Evolutionary conservation across 2,797 vertebrate species (phyloP).

Genomic region (Acanthiza pusilla): DNA sequence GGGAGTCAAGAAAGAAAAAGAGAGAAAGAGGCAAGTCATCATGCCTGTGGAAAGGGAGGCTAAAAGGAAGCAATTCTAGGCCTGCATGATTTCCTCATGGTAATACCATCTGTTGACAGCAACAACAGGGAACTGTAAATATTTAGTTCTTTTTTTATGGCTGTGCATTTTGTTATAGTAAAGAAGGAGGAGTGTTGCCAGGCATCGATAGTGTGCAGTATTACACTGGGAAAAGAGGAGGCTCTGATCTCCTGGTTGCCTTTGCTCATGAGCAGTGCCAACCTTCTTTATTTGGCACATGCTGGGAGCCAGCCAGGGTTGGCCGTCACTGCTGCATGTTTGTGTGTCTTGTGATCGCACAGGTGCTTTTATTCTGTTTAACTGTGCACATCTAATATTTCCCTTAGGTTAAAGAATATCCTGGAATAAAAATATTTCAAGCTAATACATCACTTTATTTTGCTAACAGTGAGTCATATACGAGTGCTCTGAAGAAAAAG

Average conservation of each 20-base stretch:
- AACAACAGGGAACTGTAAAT: not conserved
- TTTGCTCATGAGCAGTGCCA: not conserved
- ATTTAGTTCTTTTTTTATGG: not conserved
- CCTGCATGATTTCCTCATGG: not conserved
- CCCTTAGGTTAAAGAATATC: slow-evolving; percentile 84
- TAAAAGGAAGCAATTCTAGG: not conserved
- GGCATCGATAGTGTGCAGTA: not conserved
- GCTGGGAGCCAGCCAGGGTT: not conserved
- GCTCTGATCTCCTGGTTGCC: not conserved
- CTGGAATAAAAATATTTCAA: slow-evolving; percentile 97
- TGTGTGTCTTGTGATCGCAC: not conserved
- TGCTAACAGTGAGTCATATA: slow-evolving; percentile 91
- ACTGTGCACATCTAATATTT: not conserved
- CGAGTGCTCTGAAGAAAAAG: slow-evolving; percentile 86
- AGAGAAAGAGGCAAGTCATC: not conserved
- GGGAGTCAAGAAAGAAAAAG: not conserved
- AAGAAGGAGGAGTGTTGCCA: not conserved
- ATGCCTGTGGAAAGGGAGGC: not conserved
- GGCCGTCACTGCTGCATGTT: not conserved
- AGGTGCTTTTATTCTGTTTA: not conserved
- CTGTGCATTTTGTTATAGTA: not conserved
- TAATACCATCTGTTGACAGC: not conserved
- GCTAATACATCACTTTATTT: slow-evolving; percentile 93
- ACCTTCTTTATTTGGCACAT: not conserved
- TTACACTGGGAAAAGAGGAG: not conserved